Percentiles rank a stretch among this genome's conserved stretches.
phyloP scores from a whole-genome alignment of 2,113 vertebrate genomes.

The Campylorhamphus procurvoides region DNA sequence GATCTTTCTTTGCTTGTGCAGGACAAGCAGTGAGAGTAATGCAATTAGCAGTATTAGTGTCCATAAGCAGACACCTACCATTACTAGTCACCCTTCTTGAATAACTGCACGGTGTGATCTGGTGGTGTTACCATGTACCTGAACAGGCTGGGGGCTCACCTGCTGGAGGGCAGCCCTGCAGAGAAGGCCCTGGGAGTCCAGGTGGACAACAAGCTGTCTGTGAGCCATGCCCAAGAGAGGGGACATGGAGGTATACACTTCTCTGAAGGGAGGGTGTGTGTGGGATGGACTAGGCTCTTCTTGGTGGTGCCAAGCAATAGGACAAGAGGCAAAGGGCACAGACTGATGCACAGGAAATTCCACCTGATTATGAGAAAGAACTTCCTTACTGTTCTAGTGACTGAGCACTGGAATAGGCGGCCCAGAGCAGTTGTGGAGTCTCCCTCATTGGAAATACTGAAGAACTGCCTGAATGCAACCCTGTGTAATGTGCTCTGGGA shows the following conservation, averaged over 20 bases:
- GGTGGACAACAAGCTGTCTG: neutral
- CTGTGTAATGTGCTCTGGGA: neutral
- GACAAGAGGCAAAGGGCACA: neutral
- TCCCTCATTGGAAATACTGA: neutral
- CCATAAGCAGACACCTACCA: neutral
- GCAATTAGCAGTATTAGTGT: neutral
- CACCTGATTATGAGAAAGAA: neutral
- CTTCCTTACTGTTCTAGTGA: neutral
- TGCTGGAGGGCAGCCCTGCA: neutral
- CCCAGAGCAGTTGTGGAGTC: neutral
- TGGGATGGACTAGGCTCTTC: neutral
- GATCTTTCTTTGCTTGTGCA: neutral
- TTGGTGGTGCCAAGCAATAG: neutral
- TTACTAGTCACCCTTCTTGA: neutral
- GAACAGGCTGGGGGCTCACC: neutral
- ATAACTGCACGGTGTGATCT: neutral
- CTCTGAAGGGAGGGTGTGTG: neutral
- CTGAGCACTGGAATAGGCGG: neutral
- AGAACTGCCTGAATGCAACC: neutral
- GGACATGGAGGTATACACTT: neutral
- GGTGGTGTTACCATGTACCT: too few relatives aligned
- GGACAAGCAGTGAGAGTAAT: neutral
- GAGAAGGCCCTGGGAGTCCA: neutral
- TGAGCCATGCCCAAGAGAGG: neutral
- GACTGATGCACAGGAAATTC: neutral